Evolutionary conservation across 2,113 vertebrate genomes (phyloP).

Genomic region (Nettapus auritus): DNA sequence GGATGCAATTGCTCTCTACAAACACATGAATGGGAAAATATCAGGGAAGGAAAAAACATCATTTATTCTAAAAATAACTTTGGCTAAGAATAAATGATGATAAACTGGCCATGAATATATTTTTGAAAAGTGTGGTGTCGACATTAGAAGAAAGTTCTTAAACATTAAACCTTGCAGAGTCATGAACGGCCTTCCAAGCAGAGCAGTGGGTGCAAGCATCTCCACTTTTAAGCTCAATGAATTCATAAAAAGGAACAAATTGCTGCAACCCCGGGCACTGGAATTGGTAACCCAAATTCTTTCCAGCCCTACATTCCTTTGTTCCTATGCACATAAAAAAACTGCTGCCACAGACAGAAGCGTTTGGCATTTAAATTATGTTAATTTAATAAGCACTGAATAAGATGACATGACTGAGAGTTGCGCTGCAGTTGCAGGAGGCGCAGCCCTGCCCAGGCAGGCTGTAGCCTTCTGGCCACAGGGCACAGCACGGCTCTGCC

Average conservation of each 20-base stretch:
- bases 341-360: background rate
- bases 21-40: background rate
- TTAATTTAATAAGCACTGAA: background rate
- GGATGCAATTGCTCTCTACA: background rate
- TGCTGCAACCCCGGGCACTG: background rate
- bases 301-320: background rate
- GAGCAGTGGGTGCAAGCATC: background rate
- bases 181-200: background rate
- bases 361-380: background rate
- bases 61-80: background rate
- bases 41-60: background rate
- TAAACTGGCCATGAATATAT: background rate
- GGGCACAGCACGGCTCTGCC: background rate
- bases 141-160: background rate
- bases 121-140: background rate
- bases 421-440: background rate
- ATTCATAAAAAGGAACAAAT: background rate
- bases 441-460: background rate
- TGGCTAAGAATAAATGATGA: background rate
- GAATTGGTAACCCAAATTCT: background rate
- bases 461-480: background rate
- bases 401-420: background rate
- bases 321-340: background rate
- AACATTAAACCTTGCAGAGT: background rate
- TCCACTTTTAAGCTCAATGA: background rate